These are phyloP conservation scores for Candoia aspera DNA, from an alignment of 2,113 vertebrate species.

Conservation along the genomic window DNA sequence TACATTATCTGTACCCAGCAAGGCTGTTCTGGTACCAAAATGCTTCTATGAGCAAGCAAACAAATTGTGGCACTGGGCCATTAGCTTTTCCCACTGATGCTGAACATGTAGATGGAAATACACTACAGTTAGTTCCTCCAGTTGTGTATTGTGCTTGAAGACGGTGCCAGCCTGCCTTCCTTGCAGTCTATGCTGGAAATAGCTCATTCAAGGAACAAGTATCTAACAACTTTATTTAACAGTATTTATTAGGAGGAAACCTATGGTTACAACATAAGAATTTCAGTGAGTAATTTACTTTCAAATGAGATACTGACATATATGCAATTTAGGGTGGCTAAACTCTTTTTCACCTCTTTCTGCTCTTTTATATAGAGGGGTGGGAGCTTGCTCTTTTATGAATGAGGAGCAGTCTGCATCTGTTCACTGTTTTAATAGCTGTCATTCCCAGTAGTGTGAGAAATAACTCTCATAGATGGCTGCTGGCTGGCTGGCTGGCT, in stretches of 20 bases:
- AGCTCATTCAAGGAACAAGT: background rate
- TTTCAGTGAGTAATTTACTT: background rate
- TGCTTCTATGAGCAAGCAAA: background rate
- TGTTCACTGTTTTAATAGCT: background rate
- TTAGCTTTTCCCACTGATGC: background rate
- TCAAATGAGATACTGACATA: background rate
- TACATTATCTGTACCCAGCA: background rate
- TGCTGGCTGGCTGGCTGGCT: background rate
- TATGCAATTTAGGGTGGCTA: background rate
- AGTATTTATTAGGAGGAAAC: background rate
- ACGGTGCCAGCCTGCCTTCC: background rate
- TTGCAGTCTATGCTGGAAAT: background rate
- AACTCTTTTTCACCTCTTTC: background rate
- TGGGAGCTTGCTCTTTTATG: background rate
- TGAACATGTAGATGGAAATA: background rate
- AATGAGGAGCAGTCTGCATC: background rate
- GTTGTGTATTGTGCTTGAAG: background rate
- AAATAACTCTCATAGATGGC: background rate
- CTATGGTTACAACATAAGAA: background rate
- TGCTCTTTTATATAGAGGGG: background rate
- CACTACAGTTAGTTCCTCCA: background rate
- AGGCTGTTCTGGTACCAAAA: background rate
- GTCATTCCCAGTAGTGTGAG: background rate
- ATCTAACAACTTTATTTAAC: background rate
- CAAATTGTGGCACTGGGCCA: background rate